Evolutionary conservation across 2,888 invertebrate genomes (phyloP).

Genomic region (Pandemis cinnamomeana): DNA sequence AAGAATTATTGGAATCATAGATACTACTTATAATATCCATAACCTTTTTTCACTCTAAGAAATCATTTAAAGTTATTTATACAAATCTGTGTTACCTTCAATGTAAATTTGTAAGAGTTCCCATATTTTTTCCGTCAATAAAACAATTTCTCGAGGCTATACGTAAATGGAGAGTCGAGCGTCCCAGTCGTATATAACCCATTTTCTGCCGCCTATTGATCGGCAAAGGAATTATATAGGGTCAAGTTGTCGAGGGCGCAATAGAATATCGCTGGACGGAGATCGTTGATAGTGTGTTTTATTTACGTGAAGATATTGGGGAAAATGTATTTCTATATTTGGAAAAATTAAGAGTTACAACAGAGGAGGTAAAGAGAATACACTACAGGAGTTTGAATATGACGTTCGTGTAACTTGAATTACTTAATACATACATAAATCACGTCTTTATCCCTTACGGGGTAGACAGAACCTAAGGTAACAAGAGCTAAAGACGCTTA

Average conservation of each 20-base stretch:
- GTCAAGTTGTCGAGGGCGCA: not conserved
- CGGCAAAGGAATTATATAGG: conserved; percentile 9
- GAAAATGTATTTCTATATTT: conserved; percentile 2
- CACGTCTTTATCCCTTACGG: no score
- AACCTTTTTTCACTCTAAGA: no score
- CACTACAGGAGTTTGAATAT: not conserved
- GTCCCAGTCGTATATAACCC: conserved; percentile 1
- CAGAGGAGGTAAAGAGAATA: not conserved
- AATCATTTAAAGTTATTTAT: no score
- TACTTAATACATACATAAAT: no score
- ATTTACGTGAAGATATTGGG: conserved; percentile 2
- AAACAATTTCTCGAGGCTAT: not conserved
- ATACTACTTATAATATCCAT: not conserved
- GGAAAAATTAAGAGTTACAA: not conserved
- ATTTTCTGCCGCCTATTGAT: conserved; percentile 1
- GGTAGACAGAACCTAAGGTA: no score
- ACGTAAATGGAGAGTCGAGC: not conserved
- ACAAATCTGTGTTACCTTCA: not conserved
- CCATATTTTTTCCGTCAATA: no score
- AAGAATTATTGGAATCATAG: not conserved
- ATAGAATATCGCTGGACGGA: conserved; percentile 6
- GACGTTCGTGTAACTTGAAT: no score
- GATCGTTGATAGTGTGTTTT: conserved; percentile 7
- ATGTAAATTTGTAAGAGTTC: no score
- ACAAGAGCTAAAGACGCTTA: no score